Conservation (phyloP, 2,797 vertebrate genomes). For the Darevskia mixta region DNA sequence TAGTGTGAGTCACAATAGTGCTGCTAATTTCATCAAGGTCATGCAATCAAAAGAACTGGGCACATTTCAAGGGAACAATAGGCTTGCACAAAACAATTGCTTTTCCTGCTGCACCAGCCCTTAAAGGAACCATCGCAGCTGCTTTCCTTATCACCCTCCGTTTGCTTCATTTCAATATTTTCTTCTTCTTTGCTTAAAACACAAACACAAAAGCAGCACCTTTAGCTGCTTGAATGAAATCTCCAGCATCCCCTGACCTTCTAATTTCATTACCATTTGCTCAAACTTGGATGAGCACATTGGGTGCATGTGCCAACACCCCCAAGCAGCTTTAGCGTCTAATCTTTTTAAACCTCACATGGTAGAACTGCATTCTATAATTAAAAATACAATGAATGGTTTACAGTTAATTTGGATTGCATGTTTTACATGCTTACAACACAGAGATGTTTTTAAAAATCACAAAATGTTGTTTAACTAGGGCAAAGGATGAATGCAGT, state of each 20-base stretch:
- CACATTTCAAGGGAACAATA: not conserved
- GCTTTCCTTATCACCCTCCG: not conserved
- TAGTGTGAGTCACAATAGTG: not conserved
- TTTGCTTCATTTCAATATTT: not conserved
- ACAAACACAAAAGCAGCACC: not conserved
- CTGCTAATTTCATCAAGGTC: not conserved
- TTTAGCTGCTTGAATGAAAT: constrained; percentile 3
- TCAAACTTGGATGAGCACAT: constrained; percentile 7
- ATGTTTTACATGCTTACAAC: not conserved
- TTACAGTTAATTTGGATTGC: not conserved
- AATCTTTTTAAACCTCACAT: constrained; percentile 10
- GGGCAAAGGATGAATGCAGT: not conserved
- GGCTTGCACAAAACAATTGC: not conserved
- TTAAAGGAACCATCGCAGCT: not conserved
- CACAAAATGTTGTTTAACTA: not conserved
- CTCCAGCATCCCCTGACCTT: constrained; percentile 6
- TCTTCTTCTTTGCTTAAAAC: not conserved
- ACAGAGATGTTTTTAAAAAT: not conserved
- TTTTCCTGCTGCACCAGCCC: not conserved
- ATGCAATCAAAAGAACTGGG: not conserved
- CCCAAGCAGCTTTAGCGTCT: not conserved
- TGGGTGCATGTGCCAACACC: not conserved
- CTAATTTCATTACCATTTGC: constrained; percentile 17
- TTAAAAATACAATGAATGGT: not conserved
- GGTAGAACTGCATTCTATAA: not conserved